Evolutionary conservation across 1,140 invertebrate species (phyloP).

Genomic region (Sycophaga agraensis): DNA sequence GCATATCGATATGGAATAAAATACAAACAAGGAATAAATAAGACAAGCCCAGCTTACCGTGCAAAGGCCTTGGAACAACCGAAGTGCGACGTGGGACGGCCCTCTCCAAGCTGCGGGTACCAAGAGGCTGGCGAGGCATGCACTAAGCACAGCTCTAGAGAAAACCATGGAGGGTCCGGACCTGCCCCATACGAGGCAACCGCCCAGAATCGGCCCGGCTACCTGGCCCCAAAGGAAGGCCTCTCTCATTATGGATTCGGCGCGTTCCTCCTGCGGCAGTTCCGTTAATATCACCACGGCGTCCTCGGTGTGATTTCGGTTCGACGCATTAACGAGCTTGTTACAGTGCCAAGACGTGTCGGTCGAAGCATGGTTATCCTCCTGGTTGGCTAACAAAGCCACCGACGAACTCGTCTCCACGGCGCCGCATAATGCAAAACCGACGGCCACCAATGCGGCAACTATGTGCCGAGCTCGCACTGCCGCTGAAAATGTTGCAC

Average conservation of each 20-base stretch:
- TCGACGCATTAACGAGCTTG: constrained; percentile 51
- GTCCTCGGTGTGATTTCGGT: constrained; percentile 51
- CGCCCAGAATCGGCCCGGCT: constrained; percentile 59
- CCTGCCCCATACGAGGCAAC: constrained; percentile 61
- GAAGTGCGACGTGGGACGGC: constrained; percentile 61
- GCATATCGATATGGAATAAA: no score
- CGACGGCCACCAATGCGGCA: constrained; percentile 57
- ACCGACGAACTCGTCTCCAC: constrained; percentile 62
- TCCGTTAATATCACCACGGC: constrained; percentile 52
- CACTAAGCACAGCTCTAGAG: constrained; percentile 60
- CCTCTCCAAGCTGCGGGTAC: constrained; percentile 63
- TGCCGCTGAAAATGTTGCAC: no score
- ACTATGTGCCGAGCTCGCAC: constrained; percentile 59
- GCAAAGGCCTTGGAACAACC: constrained; percentile 62
- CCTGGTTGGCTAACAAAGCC: constrained; percentile 58
- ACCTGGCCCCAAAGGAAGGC: constrained; percentile 64
- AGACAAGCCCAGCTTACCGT: constrained; percentile 59
- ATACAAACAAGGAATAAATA: no score
- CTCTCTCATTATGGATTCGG: constrained; percentile 60
- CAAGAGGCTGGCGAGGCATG: constrained; percentile 58
- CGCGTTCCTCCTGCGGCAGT: constrained; percentile 58
- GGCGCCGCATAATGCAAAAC: constrained; percentile 61
- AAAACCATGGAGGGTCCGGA: constrained; percentile 62
- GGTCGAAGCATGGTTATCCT: constrained; percentile 54
- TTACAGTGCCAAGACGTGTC: constrained; percentile 56